Evolutionary conservation across 2,888 invertebrate genomes (phyloP).

Genomic region (Torymus texanus): DNA sequence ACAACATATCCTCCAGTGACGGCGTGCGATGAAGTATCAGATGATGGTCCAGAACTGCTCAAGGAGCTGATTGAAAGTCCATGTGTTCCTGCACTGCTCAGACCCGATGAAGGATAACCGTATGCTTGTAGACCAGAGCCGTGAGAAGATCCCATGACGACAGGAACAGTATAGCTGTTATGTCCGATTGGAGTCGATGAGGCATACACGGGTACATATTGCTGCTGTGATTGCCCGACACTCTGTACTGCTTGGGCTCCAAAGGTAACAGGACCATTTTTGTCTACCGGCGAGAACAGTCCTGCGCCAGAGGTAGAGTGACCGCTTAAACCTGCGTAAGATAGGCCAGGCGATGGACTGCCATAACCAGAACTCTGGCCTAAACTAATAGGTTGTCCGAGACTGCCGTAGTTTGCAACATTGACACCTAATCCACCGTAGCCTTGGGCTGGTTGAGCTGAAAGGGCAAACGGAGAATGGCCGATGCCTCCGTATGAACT

Average conservation of each 20-base stretch:
- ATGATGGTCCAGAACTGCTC: conserved; percentile 42
- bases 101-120: conserved; percentile 7
- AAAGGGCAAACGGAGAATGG: not conserved
- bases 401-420: conserved; percentile 7
- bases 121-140: conserved; percentile 26
- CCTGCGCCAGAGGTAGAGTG: conserved; percentile 59
- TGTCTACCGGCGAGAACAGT: conserved; percentile 61
- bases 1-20: conserved; percentile 64
- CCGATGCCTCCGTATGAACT: not conserved
- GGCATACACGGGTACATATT: conserved; percentile 50
- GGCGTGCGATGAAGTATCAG: conserved; percentile 59
- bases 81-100: conserved; percentile 53
- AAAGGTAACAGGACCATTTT: conserved; percentile 72
- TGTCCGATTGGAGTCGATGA: conserved; percentile 39
- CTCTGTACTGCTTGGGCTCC: not conserved
- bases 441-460: not conserved
- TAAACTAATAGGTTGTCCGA: conserved; percentile 50
- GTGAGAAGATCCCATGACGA: conserved; percentile 32
- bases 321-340: conserved; percentile 37
- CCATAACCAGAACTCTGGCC: conserved; percentile 48
- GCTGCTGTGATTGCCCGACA: conserved; percentile 21
- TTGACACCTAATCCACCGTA: conserved; percentile 12
- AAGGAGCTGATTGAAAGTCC: conserved; percentile 58
- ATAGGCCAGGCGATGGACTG: not conserved
- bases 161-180: conserved; percentile 25